Base-by-base conservation (phyloP, 2,113 vertebrate genomes). In the Corythornis cristatus region DNA sequence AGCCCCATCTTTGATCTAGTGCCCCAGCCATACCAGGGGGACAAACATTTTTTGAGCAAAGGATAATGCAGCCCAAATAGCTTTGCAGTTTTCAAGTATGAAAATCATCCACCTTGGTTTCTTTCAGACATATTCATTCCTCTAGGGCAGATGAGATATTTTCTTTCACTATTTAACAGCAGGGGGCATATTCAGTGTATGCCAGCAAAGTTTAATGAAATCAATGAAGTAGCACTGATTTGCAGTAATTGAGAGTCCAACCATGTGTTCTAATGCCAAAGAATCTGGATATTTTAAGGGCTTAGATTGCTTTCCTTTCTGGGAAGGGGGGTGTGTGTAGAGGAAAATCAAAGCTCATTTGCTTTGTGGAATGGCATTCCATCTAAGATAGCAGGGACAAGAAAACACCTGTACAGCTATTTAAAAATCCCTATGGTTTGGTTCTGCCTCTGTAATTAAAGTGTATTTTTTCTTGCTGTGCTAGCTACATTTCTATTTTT, bases 191-290 rank as follows among this genome's bases (percentile, higher is more conserved):
- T 96, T 94, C 88, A 95, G 61, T 57, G 86, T 90, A 91, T 60
- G 93, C 95, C 96, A 96, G 86, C 48, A 74, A 92, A 96, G 80
- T 75, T 86, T 95, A 96, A 96, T 75, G 83, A 96, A 93, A 92
- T 83, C 93, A 96, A 60, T 92, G 88, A 94, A 96, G 90, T 93
- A 89, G 90, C 96, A 95, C 95, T 96, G 93, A 96, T 95, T 88
- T 88, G 79, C 82, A 89, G 90, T 95, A 96, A 96, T 94, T 96
- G 85, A 88, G 90, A 94, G 78, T 88, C 79, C 88, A 93, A 51
- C 33, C 95, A 89, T 92, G 93, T 96, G 90, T 95, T 95, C 76
- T 76, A 93, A 88, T 77, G 88, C 89, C 85, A 88, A 95, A 91
- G 88, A 94, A 91, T 90, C 48, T 88, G 67, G 51, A 15, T 86